These are phyloP conservation scores for Drosophila obscura DNA, from an alignment of 1,140 invertebrate species.

Conservation along the genomic window DNA sequence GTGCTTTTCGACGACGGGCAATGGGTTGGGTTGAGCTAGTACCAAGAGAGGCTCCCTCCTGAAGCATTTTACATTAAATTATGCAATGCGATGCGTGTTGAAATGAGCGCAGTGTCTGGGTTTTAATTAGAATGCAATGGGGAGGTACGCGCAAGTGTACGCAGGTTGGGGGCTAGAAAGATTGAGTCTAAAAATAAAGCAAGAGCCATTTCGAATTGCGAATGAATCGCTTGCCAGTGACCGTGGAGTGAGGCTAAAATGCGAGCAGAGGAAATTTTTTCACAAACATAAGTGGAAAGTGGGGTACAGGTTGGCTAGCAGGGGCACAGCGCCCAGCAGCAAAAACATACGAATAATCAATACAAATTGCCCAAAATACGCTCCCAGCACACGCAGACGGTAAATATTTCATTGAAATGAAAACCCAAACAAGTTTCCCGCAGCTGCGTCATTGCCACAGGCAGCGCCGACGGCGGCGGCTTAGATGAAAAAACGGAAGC, in stretches of 20 bases:
- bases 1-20: slow-evolving; percentile 27
- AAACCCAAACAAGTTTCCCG: slow-evolving; percentile 75
- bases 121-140: slow-evolving; percentile 79
- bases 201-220: slow-evolving; percentile 29
- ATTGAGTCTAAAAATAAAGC: slow-evolving; percentile 63
- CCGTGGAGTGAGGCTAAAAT: slow-evolving; percentile 22
- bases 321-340: slow-evolving; percentile 37
- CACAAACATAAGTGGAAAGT: too few species aligned
- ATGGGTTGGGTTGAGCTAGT: slow-evolving; percentile 11
- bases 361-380: slow-evolving; percentile 43
- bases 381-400: slow-evolving; percentile 26
- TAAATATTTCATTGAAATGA: slow-evolving; percentile 45
- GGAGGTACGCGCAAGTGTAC: slow-evolving; percentile 23
- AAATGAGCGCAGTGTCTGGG: slow-evolving; percentile 69
- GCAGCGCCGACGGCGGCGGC: slow-evolving; percentile 14
- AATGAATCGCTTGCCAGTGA: slow-evolving; percentile 52
- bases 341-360: slow-evolving; percentile 57
- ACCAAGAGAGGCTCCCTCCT: too few species aligned
- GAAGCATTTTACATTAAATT: slow-evolving; percentile 47
- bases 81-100: slow-evolving; percentile 71
- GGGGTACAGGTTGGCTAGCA: slow-evolving; percentile 9
- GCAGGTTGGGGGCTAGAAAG: slow-evolving; percentile 17
- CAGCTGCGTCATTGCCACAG: slow-evolving; percentile 49
- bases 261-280: too few species aligned
- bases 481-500: slow-evolving; percentile 29